phyloP scores from a whole-genome alignment of 2,888 invertebrate species.

The Lasioglossum morio region DNA sequence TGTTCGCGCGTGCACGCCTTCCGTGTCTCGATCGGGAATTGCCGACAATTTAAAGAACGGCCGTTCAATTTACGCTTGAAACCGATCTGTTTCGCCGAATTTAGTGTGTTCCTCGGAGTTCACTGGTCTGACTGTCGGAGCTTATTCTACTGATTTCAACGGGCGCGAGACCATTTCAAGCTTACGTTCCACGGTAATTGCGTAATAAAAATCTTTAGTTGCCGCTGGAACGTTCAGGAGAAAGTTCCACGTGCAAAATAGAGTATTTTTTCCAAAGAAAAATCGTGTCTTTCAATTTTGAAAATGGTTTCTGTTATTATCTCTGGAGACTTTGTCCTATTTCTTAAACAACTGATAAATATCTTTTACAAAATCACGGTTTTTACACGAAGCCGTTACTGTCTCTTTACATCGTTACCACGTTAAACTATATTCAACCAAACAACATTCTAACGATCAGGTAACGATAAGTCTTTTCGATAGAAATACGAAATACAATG shows the following conservation, averaged over 20 bases:
- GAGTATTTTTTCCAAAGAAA: not conserved
- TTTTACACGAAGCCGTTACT: no score
- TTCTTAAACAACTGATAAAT: no score
- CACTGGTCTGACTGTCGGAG: not conserved
- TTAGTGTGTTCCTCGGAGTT: not conserved
- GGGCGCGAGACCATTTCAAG: not conserved
- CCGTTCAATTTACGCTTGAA: conserved; percentile 22
- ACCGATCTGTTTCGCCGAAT: conserved; percentile 24
- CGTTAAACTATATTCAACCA: no score
- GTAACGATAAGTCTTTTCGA: not conserved
- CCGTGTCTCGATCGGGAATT: conserved; percentile 6
- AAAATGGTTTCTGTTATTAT: no score
- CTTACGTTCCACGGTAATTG: not conserved
- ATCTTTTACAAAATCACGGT: no score
- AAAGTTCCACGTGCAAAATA: not conserved
- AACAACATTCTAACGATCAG: no score
- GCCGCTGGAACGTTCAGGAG: not conserved
- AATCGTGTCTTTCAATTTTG: not conserved
- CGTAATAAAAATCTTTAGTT: not conserved
- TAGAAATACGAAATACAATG: not conserved
- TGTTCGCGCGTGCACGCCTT: not conserved
- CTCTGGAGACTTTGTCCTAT: not conserved
- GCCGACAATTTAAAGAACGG: not conserved
- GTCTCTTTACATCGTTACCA: no score
- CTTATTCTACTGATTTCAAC: not conserved